phyloP scores from a whole-genome alignment of 1,140 invertebrate species.

The Nebria ingens region DNA sequence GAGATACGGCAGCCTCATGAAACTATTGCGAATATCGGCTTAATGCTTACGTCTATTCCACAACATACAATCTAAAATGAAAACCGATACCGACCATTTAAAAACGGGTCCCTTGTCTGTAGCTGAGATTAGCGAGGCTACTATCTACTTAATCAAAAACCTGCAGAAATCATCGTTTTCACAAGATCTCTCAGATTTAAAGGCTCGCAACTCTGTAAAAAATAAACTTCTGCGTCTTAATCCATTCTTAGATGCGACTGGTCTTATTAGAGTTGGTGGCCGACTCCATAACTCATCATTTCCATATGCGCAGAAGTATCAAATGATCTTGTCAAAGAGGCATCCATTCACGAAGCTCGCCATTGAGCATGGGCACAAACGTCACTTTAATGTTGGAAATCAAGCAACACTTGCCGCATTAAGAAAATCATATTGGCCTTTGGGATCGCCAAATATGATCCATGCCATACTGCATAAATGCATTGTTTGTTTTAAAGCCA shows the following conservation, averaged over 20 bases:
- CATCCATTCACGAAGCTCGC: neutral
- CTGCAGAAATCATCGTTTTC: too few relatives aligned
- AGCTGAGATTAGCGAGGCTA: neutral
- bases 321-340: slow-evolving; percentile 13
- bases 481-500: slow-evolving; percentile 19
- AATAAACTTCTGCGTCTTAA: neutral
- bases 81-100: neutral
- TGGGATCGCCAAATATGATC: slow-evolving; percentile 12
- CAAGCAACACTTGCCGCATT: slow-evolving; percentile 18
- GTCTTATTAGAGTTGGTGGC: slow-evolving; percentile 33
- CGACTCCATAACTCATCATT: slow-evolving; percentile 24
- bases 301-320: slow-evolving; percentile 24
- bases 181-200: neutral
- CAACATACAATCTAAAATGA: neutral
- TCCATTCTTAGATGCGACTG: too few relatives aligned
- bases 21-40: too few relatives aligned
- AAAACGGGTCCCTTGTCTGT: neutral
- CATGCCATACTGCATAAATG: slow-evolving; percentile 19
- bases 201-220: neutral
- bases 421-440: slow-evolving; percentile 22
- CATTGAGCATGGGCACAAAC: neutral
- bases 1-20: neutral
- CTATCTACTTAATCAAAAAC: too few relatives aligned
- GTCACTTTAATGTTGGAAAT: slow-evolving; percentile 23
- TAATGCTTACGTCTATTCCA: neutral